Evolutionary conservation across 1,140 invertebrate genomes (phyloP).

Genomic region (Zaprionus ornatus): DNA sequence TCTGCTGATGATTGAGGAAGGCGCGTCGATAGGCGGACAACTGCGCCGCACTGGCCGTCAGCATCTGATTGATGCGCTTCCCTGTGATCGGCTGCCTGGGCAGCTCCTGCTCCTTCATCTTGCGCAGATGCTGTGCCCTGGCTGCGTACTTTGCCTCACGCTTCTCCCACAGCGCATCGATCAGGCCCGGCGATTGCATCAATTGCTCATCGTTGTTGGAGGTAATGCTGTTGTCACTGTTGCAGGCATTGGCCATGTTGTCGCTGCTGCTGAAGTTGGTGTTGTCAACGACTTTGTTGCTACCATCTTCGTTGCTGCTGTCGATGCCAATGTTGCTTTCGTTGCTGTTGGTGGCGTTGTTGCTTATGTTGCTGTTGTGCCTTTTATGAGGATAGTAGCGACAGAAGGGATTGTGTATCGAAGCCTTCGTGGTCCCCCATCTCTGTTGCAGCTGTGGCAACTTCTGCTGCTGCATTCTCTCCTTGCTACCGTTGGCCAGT

Average conservation of each 20-base stretch:
- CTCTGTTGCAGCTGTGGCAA: background rate
- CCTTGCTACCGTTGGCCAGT: background rate
- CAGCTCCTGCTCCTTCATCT: background rate
- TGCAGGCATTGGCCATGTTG: too few relatives aligned
- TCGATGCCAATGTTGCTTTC: background rate
- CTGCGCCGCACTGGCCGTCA: constrained; percentile 49
- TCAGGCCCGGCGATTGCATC: too few relatives aligned
- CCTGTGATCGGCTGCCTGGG: background rate
- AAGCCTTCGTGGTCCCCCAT: background rate
- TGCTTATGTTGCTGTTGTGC: background rate
- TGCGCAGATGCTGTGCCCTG: too few relatives aligned
- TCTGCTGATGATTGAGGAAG: constrained; percentile 48
- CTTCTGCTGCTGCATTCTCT: background rate
- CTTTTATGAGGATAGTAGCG: background rate
- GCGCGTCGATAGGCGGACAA: constrained; percentile 47
- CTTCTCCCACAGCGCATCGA: background rate
- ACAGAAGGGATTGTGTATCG: background rate
- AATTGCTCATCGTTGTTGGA: background rate
- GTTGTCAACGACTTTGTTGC: background rate
- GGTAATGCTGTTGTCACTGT: background rate
- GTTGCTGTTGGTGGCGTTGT: background rate
- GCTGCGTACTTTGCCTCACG: background rate
- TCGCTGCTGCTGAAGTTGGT: background rate
- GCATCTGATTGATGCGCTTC: constrained; percentile 34
- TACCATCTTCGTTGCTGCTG: background rate